These are phyloP conservation scores for Clistopyga incitator DNA, from an alignment of 2,888 invertebrate genomes.

Conservation along the genomic window DNA sequence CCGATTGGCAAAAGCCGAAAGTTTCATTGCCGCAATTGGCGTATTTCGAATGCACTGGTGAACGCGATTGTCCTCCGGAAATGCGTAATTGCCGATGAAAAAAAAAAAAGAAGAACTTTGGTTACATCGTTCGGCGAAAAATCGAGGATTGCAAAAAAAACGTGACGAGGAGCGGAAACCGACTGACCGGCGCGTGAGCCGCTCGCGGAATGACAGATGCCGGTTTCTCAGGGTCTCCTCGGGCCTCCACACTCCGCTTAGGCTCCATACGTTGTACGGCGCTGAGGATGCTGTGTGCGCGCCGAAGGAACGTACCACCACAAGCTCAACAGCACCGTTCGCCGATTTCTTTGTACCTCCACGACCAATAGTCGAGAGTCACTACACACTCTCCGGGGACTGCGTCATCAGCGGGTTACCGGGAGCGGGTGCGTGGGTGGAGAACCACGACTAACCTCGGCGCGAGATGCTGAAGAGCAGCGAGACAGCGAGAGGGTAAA, in stretches of 20 bases:
- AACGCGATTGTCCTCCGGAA: background rate
- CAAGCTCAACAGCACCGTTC: constrained; percentile 31
- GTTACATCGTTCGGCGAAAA: background rate
- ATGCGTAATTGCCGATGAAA: background rate
- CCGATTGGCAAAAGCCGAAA: background rate
- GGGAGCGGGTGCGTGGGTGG: constrained; percentile 48
- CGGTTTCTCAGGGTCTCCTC: constrained; percentile 54
- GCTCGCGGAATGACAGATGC: constrained; percentile 76
- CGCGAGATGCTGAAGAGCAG: constrained; percentile 60
- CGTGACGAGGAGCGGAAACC: constrained; percentile 62
- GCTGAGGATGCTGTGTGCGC: constrained; percentile 22
- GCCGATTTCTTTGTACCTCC: constrained; percentile 21
- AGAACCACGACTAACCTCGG: constrained; percentile 63
- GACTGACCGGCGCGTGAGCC: constrained; percentile 70
- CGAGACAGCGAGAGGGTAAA: constrained; percentile 64
- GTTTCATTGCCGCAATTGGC: background rate
- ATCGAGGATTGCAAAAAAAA: background rate
- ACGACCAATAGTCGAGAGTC: constrained; percentile 6
- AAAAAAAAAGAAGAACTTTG: background rate
- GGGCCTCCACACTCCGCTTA: constrained; percentile 12
- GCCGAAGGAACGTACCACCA: constrained; percentile 1
- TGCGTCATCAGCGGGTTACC: constrained; percentile 71
- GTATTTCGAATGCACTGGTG: too few species aligned
- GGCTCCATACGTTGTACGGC: background rate
- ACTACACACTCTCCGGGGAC: constrained; percentile 50